Evolutionary conservation across 2,888 invertebrate genomes (phyloP).

Genomic region (Rhimphoctona megacephalus): DNA sequence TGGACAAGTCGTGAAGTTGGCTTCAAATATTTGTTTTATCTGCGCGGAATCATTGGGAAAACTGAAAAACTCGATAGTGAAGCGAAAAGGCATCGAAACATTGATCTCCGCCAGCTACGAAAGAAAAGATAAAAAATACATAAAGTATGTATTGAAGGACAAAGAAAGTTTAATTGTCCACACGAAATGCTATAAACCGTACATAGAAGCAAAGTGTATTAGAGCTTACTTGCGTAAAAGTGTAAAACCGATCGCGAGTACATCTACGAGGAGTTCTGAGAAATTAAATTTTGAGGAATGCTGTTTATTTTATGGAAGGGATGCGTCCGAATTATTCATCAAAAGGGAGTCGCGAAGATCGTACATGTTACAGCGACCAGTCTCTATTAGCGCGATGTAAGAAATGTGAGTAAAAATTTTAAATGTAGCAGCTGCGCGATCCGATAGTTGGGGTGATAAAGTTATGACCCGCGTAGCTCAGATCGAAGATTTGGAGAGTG

Average conservation of each 20-base stretch:
- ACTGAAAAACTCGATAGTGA: conserved; percentile 15
- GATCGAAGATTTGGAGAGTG: neutral
- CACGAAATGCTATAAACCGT: no score
- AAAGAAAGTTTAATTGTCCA: no score
- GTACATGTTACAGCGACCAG: neutral
- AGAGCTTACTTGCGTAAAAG: no score
- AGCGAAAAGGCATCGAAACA: conserved; percentile 21
- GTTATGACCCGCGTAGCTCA: conserved; percentile 11
- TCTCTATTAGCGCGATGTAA: neutral
- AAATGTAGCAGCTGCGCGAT: conserved; percentile 3
- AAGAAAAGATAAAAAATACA: conserved; percentile 19
- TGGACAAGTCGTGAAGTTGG: neutral
- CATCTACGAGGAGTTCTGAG: conserved; percentile 1
- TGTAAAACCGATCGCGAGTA: no score
- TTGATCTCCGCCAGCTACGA: conserved; percentile 12
- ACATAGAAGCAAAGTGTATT: no score
- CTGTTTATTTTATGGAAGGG: conserved; percentile 28
- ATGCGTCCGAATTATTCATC: conserved; percentile 24
- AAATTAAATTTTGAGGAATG: conserved; percentile 4
- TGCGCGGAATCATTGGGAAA: conserved; percentile 32
- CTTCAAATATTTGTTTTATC: conserved; percentile 15
- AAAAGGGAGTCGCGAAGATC: neutral
- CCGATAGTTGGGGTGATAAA: conserved; percentile 29
- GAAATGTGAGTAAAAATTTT: neutral
- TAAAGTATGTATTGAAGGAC: conserved; percentile 21